phyloP scores from a whole-genome alignment of 2,113 vertebrate genomes.

The Festucalex cinctus region DNA sequence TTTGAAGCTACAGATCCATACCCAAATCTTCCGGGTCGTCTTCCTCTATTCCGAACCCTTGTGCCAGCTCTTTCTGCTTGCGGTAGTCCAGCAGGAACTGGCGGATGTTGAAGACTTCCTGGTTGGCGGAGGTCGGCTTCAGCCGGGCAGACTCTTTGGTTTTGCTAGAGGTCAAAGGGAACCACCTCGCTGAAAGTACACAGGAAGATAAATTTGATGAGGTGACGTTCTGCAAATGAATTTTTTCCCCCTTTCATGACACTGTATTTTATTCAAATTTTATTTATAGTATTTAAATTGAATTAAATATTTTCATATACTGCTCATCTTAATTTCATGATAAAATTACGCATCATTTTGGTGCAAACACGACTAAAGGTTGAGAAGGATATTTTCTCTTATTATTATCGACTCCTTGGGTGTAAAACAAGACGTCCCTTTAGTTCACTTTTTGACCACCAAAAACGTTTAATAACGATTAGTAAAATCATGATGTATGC shows the following conservation, averaged over 20 bases:
- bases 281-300: too few relatives aligned
- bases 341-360: too few relatives aligned
- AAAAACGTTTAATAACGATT: too few relatives aligned
- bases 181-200: conserved; percentile 74
- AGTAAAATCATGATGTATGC: too few relatives aligned
- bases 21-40: conserved; percentile 53
- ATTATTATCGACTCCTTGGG: neutral
- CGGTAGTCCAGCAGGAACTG: conserved; percentile 79
- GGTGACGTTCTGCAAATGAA: neutral
- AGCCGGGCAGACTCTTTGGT: neutral
- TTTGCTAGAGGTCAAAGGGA: conserved; percentile 39
- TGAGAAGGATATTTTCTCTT: neutral
- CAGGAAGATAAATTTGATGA: neutral
- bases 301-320: too few relatives aligned
- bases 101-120: conserved; percentile 58
- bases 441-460: too few relatives aligned
- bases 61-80: conserved; percentile 80
- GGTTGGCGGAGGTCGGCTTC: conserved; percentile 4
- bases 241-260: neutral
- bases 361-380: too few relatives aligned
- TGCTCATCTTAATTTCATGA: too few relatives aligned
- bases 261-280: neutral
- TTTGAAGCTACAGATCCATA: conserved; percentile 25
- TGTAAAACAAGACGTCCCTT: neutral
- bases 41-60: conserved; percentile 72